Evolutionary conservation across 2,113 vertebrate genomes (phyloP).

Genomic region (Sceloporus tristichus): DNA sequence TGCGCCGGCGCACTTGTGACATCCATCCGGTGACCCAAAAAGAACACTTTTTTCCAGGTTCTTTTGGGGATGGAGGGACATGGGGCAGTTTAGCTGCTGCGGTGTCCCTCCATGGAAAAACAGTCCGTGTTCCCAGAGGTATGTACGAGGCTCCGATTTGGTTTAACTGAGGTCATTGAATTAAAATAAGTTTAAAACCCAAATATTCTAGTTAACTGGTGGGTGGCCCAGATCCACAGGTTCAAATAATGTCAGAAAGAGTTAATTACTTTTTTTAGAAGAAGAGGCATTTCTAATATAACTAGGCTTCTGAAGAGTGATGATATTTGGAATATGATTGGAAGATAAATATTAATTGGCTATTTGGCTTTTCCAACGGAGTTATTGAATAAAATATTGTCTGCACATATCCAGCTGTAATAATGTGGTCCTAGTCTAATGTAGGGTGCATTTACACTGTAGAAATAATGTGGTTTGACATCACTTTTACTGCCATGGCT

Average conservation of each 20-base stretch:
- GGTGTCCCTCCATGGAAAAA: too few species aligned
- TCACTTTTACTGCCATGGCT: too few species aligned
- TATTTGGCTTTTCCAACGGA: background rate
- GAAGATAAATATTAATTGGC: background rate
- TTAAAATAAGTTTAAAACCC: constrained; percentile 18
- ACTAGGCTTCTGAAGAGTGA: background rate
- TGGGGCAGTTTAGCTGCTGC: too few species aligned
- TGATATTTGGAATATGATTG: background rate
- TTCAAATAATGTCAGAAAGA: constrained; percentile 18
- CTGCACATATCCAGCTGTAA: background rate
- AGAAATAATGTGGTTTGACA: too few species aligned
- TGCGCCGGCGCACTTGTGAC: too few species aligned
- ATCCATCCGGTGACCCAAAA: too few species aligned
- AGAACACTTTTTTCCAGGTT: too few species aligned
- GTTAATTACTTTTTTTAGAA: constrained; percentile 2
- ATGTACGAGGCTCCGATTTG: background rate
- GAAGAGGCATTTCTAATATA: background rate
- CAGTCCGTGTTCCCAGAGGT: too few species aligned
- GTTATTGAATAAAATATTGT: background rate
- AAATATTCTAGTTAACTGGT: constrained; percentile 12
- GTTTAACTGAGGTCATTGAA: constrained; percentile 5
- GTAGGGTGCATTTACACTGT: background rate
- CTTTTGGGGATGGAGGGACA: too few species aligned
- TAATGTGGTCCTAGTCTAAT: background rate
- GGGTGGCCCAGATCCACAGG: constrained; percentile 5